Evolutionary conservation across 2,888 invertebrate genomes (phyloP).

Genomic region (Tanytarsus gracilentus): DNA sequence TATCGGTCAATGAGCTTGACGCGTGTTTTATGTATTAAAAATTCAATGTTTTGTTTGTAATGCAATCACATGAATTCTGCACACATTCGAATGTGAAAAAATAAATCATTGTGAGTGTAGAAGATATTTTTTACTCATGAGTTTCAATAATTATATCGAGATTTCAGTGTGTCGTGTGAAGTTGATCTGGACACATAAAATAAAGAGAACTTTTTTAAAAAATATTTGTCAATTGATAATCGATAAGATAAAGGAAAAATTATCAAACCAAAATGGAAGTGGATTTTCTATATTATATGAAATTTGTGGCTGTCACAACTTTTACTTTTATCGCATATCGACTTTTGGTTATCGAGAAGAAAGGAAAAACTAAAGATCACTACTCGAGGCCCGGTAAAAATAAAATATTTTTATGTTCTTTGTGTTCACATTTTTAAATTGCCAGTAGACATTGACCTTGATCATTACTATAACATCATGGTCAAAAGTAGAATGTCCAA

Average conservation of each 20-base stretch:
- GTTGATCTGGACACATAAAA: too few relatives aligned
- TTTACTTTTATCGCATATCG: constrained; percentile 1
- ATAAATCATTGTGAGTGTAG: too few relatives aligned
- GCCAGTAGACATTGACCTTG: background rate
- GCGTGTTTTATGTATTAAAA: too few relatives aligned
- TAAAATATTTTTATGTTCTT: background rate
- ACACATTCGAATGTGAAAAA: too few relatives aligned
- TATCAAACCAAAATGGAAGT: background rate
- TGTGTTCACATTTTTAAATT: background rate
- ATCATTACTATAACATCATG: too few relatives aligned
- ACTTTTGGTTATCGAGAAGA: background rate
- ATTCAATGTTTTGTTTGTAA: too few relatives aligned
- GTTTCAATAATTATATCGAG: too few relatives aligned
- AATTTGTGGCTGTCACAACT: background rate
- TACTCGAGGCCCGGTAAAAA: constrained; percentile 32
- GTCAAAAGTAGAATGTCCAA: too few relatives aligned
- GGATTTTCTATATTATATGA: constrained; percentile 1
- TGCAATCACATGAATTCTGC: too few relatives aligned
- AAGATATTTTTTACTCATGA: too few relatives aligned
- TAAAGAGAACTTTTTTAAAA: background rate
- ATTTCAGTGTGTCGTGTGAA: too few relatives aligned
- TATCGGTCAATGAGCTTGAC: too few relatives aligned
- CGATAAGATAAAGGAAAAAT: background rate
- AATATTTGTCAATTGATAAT: background rate
- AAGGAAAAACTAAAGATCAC: constrained; percentile 28